Percentiles rank a stretch among this genome's conserved stretches.
These are phyloP conservation scores for Neuroscelio doddi DNA, from an alignment of 2,888 invertebrate genomes.

Conservation along the genomic window DNA sequence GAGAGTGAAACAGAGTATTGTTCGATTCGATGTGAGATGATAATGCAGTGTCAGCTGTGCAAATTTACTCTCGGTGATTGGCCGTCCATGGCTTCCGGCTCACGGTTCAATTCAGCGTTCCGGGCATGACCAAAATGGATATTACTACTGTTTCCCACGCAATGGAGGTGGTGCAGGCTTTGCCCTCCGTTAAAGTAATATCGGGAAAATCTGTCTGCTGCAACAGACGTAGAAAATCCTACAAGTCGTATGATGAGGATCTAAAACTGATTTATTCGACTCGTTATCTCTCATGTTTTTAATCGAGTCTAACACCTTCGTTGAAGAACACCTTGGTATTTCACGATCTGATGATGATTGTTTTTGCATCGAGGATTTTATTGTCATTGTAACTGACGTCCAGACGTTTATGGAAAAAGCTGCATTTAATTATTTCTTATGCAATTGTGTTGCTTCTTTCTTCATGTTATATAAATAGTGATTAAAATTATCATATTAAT, in stretches of 20 bases:
- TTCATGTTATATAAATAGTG: too few species aligned
- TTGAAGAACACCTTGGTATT: too few species aligned
- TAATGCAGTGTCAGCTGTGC: slow-evolving; percentile 18
- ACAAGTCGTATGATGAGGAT: slow-evolving; percentile 18
- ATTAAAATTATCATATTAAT: too few species aligned
- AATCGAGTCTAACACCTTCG: too few species aligned
- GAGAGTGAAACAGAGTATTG: slow-evolving; percentile 5
- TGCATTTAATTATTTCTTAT: too few species aligned
- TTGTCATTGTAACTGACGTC: too few species aligned
- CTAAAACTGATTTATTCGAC: slow-evolving; percentile 32
- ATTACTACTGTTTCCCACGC: slow-evolving; percentile 23
- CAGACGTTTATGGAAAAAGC: too few species aligned
- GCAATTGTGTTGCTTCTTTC: too few species aligned
- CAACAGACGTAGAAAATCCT: not conserved
- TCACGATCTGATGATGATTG: too few species aligned
- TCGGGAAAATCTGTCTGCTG: slow-evolving; percentile 15
- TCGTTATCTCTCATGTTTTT: too few species aligned
- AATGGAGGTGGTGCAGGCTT: slow-evolving; percentile 7
- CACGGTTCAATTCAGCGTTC: slow-evolving; percentile 19
- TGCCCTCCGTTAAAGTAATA: slow-evolving; percentile 11
- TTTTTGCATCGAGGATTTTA: too few species aligned
- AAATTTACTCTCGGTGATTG: slow-evolving; percentile 31
- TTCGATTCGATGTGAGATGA: slow-evolving; percentile 13
- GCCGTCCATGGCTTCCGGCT: slow-evolving; percentile 13
- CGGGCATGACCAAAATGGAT: slow-evolving; percentile 12